Evolutionary conservation across 1,140 invertebrate species (phyloP).

Genomic region (Calephelis nemesis): DNA sequence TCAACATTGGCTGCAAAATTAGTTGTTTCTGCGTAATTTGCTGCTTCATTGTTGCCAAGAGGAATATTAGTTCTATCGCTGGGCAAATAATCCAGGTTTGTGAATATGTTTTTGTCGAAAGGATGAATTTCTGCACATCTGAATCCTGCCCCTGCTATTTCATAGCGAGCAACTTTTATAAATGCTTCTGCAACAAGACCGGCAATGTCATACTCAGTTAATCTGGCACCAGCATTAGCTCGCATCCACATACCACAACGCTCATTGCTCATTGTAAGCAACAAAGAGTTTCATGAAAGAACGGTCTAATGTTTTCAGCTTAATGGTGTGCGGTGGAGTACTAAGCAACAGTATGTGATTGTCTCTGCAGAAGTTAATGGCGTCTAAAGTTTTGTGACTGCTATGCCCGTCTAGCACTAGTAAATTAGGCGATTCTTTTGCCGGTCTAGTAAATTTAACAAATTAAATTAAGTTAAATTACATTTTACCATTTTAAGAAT

Average conservation of each 20-base stretch:
- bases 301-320: constrained; percentile 53
- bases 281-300: constrained; percentile 59
- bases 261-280: constrained; percentile 43
- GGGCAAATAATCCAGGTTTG: constrained; percentile 43
- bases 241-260: constrained; percentile 47
- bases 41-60: too few relatives aligned
- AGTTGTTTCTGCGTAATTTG: too few relatives aligned
- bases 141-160: constrained; percentile 44
- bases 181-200: constrained; percentile 49
- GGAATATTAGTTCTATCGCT: constrained; percentile 37
- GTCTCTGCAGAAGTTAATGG: constrained; percentile 49
- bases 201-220: constrained; percentile 44
- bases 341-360: constrained; percentile 58
- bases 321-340: constrained; percentile 53
- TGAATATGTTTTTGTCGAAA: constrained; percentile 44
- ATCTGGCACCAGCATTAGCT: constrained; percentile 39
- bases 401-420: constrained; percentile 33
- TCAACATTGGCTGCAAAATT: too few relatives aligned
- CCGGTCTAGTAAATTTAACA: not conserved
- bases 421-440: not conserved
- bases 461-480: too few relatives aligned
- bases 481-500: too few relatives aligned
- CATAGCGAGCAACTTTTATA: constrained; percentile 44
- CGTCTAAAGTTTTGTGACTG: constrained; percentile 48
- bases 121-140: constrained; percentile 24